Conservation (phyloP, 2,797 vertebrate genomes). For the Chelon auratus region DNA sequence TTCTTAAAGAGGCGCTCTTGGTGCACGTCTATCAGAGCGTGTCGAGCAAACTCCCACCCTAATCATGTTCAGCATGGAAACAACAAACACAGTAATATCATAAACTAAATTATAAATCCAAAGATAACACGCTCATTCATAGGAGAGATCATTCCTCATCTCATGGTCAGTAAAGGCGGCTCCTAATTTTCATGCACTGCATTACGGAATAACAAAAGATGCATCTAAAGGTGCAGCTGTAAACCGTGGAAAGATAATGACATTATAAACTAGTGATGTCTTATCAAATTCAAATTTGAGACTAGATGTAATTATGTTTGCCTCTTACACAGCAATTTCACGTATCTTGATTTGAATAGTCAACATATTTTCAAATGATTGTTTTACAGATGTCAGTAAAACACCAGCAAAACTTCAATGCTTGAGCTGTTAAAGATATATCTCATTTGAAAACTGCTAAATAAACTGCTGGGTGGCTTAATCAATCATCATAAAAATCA, state of each 20-base stretch:
- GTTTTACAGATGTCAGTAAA: too few species aligned
- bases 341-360: too few species aligned
- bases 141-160: background rate
- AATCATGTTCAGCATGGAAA: conserved; percentile 19
- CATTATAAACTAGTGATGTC: background rate
- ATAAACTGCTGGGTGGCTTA: too few species aligned
- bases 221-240: background rate
- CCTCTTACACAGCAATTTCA: too few species aligned
- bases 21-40: conserved; percentile 20
- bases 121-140: background rate
- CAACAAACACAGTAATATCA: conserved; percentile 12
- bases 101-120: conserved; percentile 10
- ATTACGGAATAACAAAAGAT: background rate
- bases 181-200: background rate
- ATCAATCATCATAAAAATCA: too few species aligned
- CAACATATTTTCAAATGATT: too few species aligned
- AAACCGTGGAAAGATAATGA: background rate
- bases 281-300: too few species aligned
- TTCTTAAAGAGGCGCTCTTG: conserved; percentile 71
- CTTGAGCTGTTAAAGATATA: too few species aligned
- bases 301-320: too few species aligned
- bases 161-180: background rate
- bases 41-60: conserved; percentile 15
- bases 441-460: too few species aligned
- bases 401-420: too few species aligned